These are phyloP conservation scores for Sebastolobus altivelis DNA, from an alignment of 2,797 vertebrate genomes.

Conservation along the genomic window DNA sequence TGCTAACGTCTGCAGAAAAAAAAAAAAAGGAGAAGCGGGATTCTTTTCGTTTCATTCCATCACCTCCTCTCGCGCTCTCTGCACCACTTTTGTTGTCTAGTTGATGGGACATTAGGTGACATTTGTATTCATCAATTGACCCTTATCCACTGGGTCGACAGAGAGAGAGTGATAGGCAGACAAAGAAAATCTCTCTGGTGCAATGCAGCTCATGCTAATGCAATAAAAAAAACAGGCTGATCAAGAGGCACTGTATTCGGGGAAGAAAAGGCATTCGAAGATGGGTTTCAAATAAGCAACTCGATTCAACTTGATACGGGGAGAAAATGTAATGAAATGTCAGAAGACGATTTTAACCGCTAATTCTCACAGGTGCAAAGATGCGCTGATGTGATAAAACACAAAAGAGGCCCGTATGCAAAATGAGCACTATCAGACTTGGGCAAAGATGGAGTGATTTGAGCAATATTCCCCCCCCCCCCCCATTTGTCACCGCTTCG, in stretches of 20 bases:
- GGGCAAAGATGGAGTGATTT: slow-evolving; percentile 71
- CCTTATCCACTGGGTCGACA: slow-evolving; percentile 50
- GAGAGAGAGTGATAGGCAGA: not conserved
- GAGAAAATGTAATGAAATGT: slow-evolving; percentile 65
- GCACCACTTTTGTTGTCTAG: slow-evolving; percentile 61
- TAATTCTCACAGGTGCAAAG: slow-evolving; percentile 58
- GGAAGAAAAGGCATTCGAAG: slow-evolving; percentile 32
- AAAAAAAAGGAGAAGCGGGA: slow-evolving; percentile 54
- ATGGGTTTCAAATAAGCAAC: slow-evolving; percentile 42
- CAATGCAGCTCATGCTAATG: slow-evolving; percentile 66
- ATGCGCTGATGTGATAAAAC: slow-evolving; percentile 58
- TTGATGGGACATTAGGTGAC: slow-evolving; percentile 73
- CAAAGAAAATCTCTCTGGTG: slow-evolving; percentile 34
- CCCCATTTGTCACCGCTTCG: slow-evolving; percentile 23
- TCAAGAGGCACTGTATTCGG: slow-evolving; percentile 40
- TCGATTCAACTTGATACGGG: slow-evolving; percentile 53
- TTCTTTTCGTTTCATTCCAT: slow-evolving; percentile 58
- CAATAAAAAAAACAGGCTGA: slow-evolving; percentile 53
- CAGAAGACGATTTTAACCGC: slow-evolving; percentile 50
- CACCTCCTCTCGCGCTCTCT: slow-evolving; percentile 48
- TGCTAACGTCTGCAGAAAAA: slow-evolving; percentile 81
- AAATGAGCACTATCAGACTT: slow-evolving; percentile 58
- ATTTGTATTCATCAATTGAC: slow-evolving; percentile 83
- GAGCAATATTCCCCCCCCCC: slow-evolving; percentile 36
- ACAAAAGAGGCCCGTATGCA: slow-evolving; percentile 36